A percentile compares a stretch with the other conserved stretches of the same genome.
phyloP scores from a whole-genome alignment of 2,113 vertebrate genomes.

The Poeciliopsis turrubarensis region DNA sequence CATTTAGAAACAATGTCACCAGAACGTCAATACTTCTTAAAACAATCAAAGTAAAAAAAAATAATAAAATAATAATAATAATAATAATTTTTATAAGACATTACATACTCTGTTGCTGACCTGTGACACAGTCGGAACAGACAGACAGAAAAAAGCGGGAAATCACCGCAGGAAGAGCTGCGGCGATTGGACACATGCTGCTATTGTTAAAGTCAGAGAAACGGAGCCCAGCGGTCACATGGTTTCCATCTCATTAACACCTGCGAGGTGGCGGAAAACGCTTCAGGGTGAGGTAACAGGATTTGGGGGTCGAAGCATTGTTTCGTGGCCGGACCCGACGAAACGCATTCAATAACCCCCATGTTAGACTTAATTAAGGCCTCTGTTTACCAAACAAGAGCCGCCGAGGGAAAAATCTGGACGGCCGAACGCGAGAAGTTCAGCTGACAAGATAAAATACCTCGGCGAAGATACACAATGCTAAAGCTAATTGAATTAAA shows the following conservation, averaged over 20 bases:
- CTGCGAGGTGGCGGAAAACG: constrained; percentile 6
- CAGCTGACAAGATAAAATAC: background rate
- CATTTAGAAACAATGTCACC: too few species aligned
- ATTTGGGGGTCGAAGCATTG: background rate
- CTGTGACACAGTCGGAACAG: background rate
- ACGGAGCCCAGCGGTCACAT: constrained; percentile 15
- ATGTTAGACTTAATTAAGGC: background rate
- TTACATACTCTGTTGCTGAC: background rate
- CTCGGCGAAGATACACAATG: background rate
- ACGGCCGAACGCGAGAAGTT: background rate
- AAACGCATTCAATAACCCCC: background rate
- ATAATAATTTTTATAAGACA: background rate
- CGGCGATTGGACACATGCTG: constrained; percentile 19
- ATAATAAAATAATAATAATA: too few species aligned
- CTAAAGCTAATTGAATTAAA: background rate
- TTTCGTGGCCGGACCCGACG: background rate
- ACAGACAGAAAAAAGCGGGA: background rate
- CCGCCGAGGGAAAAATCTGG: too few species aligned
- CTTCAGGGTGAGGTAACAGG: constrained; percentile 19
- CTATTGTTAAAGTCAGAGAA: constrained; percentile 15
- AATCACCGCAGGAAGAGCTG: too few species aligned
- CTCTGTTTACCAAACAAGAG: constrained; percentile 11
- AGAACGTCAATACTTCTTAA: background rate
- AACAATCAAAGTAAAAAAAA: too few species aligned
- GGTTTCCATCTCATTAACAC: background rate